Percentiles rank a stretch among this genome's conserved stretches.
Conservation (phyloP, 2,113 vertebrate genomes). For the Thymallus thymallus region DNA sequence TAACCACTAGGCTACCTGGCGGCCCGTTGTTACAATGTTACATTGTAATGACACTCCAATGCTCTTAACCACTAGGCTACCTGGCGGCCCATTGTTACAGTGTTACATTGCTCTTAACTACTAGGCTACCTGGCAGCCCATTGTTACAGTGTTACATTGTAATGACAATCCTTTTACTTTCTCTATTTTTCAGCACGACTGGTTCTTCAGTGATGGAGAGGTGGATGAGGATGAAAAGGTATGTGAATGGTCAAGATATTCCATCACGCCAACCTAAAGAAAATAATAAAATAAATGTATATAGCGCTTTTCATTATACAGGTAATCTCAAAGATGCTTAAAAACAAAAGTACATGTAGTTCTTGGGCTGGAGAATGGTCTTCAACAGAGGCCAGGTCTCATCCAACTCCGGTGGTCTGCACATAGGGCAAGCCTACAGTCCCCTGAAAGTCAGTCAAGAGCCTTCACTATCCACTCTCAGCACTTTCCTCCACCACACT, state of each 20-base stretch:
- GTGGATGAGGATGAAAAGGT: constrained; percentile 86
- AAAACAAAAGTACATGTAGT: too few species aligned
- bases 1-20: too few species aligned
- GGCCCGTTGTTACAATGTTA: not conserved
- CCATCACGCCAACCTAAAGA: not conserved
- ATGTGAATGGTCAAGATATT: constrained; percentile 32
- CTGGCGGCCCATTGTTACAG: not conserved
- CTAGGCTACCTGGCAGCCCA: too few species aligned
- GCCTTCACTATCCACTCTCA: too few species aligned
- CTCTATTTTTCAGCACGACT: constrained; percentile 66
- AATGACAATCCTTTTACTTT: constrained; percentile 42
- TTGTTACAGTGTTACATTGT: not conserved
- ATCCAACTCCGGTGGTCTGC: too few species aligned
- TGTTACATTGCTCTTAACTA: not conserved
- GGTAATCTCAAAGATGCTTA: too few species aligned
- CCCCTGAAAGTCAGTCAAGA: too few species aligned
- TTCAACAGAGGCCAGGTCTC: not conserved
- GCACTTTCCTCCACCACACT: too few species aligned
- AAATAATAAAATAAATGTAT: not conserved
- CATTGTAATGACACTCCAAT: not conserved
- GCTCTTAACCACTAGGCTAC: too few species aligned
- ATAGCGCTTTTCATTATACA: too few species aligned
- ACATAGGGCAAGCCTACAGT: too few species aligned
- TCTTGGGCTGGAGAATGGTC: too few species aligned
- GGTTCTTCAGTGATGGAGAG: constrained; percentile 88